Conservation (phyloP, 2,888 invertebrate genomes). For the Eumerus sabulonum region DNA sequence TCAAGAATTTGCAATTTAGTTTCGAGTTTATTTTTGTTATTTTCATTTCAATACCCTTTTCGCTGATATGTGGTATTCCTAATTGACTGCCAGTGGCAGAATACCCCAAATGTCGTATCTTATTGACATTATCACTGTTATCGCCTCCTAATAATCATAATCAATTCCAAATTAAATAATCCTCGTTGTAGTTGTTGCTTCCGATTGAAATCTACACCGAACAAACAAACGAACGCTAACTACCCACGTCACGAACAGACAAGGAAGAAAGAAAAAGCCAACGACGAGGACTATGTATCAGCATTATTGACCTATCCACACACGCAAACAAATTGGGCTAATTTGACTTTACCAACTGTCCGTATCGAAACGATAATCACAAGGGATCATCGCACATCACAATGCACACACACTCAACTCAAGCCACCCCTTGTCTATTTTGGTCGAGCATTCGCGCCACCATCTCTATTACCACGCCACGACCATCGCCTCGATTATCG, state of each 20-base stretch:
- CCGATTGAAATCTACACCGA: constrained; percentile 63
- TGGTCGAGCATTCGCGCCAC: neutral
- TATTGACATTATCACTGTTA: neutral
- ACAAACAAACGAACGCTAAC: constrained; percentile 42
- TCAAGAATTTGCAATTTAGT: constrained; percentile 56
- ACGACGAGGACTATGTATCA: constrained; percentile 21
- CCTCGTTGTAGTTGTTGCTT: constrained; percentile 12
- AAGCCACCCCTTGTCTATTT: constrained; percentile 26
- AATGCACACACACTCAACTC: constrained; percentile 19
- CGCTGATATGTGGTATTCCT: too few species aligned
- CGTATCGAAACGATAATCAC: constrained; percentile 71
- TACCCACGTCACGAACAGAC: constrained; percentile 20
- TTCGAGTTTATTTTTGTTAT: constrained; percentile 32
- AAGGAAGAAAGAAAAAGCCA: constrained; percentile 17
- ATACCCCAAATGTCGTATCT: too few species aligned
- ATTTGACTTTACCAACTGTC: constrained; percentile 70
- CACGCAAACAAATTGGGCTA: constrained; percentile 70
- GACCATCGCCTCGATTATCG: constrained; percentile 42
- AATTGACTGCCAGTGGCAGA: too few species aligned
- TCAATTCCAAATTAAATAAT: constrained; percentile 66
- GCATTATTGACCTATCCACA: constrained; percentile 67
- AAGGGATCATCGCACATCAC: constrained; percentile 69
- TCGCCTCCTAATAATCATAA: constrained; percentile 17
- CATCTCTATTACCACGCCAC: neutral
- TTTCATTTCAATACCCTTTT: neutral